phyloP scores from a whole-genome alignment of 2,113 vertebrate genomes.

The Cyanoramphus novaezelandiae region DNA sequence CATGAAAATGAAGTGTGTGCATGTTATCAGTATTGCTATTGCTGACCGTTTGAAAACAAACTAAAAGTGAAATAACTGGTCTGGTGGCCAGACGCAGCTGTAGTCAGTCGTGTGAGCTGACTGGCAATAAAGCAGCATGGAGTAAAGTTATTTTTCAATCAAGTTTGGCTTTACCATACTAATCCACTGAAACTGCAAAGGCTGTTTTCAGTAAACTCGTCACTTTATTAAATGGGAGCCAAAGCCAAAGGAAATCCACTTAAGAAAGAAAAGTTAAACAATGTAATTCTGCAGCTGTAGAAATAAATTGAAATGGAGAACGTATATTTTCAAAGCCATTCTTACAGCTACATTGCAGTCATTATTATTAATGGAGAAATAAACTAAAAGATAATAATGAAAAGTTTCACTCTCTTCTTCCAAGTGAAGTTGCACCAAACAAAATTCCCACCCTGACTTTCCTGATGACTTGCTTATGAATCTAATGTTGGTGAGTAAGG shows the following conservation, averaged over 20 bases:
- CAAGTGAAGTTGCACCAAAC: background rate
- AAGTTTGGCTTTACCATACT: constrained; percentile 70
- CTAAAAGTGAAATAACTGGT: constrained; percentile 34
- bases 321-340: constrained; percentile 29
- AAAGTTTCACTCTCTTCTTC: background rate
- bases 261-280: constrained; percentile 44
- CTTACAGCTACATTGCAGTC: background rate
- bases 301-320: constrained; percentile 44
- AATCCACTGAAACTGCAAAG: constrained; percentile 64
- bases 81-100: background rate
- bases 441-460: background rate
- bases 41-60: constrained; percentile 40
- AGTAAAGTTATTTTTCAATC: constrained; percentile 78
- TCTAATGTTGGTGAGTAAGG: background rate
- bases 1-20: background rate
- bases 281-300: constrained; percentile 53
- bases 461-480: background rate
- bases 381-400: background rate
- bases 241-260: constrained; percentile 57
- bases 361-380: constrained; percentile 19
- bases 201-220: constrained; percentile 58
- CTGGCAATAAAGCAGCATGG: constrained; percentile 43
- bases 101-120: constrained; percentile 17
- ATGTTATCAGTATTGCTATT: background rate
- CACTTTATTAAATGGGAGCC: constrained; percentile 60